Evolutionary conservation across 2,797 vertebrate genomes (phyloP).

Genomic region (Salarias fasciatus): DNA sequence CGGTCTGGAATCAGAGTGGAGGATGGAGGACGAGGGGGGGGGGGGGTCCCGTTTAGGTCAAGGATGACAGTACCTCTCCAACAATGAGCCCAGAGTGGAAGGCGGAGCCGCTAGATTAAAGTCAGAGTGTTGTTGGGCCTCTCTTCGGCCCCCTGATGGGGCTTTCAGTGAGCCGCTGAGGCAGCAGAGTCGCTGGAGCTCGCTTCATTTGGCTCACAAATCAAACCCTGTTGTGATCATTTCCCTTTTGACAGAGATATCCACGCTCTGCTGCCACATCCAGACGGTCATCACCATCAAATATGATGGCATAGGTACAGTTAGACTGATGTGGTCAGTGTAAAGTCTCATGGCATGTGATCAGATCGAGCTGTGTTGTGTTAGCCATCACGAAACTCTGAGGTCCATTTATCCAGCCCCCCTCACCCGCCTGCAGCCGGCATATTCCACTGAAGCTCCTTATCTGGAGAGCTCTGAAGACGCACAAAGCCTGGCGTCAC

Average conservation of each 20-base stretch:
- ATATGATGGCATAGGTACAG: too few relatives aligned
- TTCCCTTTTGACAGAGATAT: slow-evolving; percentile 22
- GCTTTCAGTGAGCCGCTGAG: slow-evolving; percentile 23
- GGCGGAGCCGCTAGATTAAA: slow-evolving; percentile 33
- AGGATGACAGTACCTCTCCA: slow-evolving; percentile 50
- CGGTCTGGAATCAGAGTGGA: slow-evolving; percentile 56
- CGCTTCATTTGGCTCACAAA: slow-evolving; percentile 48
- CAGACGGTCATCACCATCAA: too few relatives aligned
- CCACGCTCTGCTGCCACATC: slow-evolving; percentile 17
- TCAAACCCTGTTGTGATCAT: slow-evolving; percentile 44
- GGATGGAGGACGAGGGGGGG: slow-evolving; percentile 18
- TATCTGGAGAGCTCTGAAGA: too few relatives aligned
- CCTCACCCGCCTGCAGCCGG: too few relatives aligned
- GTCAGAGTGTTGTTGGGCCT: slow-evolving; percentile 27
- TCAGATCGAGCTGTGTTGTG: too few relatives aligned
- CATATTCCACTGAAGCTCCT: too few relatives aligned
- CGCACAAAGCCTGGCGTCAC: too few relatives aligned
- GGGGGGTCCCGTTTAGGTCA: slow-evolving; percentile 63
- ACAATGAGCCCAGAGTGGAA: slow-evolving; percentile 29
- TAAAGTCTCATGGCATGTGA: too few relatives aligned
- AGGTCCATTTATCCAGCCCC: too few relatives aligned
- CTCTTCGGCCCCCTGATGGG: slow-evolving; percentile 40
- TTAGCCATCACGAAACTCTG: too few relatives aligned
- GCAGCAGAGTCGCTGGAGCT: slow-evolving; percentile 24
- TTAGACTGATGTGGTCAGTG: too few relatives aligned